Percentiles rank a stretch among this genome's conserved stretches.
These are phyloP conservation scores for Heteromormyrus szaboi DNA, from an alignment of 2,797 vertebrate species.

Conservation along the genomic window DNA sequence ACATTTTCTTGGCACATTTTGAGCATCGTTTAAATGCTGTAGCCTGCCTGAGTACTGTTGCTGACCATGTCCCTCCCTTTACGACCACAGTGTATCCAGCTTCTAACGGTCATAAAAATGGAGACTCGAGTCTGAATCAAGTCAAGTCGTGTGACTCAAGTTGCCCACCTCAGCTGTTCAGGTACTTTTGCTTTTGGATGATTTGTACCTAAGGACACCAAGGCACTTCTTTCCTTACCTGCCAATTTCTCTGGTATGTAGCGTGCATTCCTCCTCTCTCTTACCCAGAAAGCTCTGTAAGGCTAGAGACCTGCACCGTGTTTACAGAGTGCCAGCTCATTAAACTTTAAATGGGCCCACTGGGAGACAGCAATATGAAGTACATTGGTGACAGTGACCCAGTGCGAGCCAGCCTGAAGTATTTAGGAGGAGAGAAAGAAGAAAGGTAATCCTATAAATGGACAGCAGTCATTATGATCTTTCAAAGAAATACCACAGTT, in stretches of 20 bases:
- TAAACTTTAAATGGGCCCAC: slow-evolving; percentile 24
- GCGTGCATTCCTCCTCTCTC: not conserved
- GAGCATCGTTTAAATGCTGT: not conserved
- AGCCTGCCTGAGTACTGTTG: not conserved
- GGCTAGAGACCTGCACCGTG: slow-evolving; percentile 4
- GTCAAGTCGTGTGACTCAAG: not conserved
- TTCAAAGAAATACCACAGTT: not conserved
- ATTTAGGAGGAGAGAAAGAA: not conserved
- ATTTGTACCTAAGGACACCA: not conserved
- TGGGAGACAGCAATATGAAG: not conserved
- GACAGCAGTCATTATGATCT: not conserved
- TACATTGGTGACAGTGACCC: not conserved
- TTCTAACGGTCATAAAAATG: not conserved
- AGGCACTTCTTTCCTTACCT: not conserved
- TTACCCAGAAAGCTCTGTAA: slow-evolving; percentile 1
- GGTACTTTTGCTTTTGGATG: not conserved
- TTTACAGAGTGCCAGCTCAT: slow-evolving; percentile 18
- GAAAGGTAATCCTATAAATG: not conserved
- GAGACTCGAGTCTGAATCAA: not conserved
- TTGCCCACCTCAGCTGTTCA: not conserved
- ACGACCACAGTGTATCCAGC: not conserved
- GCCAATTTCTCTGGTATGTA: not conserved
- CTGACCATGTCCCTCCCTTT: not conserved
- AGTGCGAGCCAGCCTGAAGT: not conserved
- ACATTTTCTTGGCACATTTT: not conserved